Base-by-base conservation (phyloP, 2,797 vertebrate genomes). In the Brotula barbata region DNA sequence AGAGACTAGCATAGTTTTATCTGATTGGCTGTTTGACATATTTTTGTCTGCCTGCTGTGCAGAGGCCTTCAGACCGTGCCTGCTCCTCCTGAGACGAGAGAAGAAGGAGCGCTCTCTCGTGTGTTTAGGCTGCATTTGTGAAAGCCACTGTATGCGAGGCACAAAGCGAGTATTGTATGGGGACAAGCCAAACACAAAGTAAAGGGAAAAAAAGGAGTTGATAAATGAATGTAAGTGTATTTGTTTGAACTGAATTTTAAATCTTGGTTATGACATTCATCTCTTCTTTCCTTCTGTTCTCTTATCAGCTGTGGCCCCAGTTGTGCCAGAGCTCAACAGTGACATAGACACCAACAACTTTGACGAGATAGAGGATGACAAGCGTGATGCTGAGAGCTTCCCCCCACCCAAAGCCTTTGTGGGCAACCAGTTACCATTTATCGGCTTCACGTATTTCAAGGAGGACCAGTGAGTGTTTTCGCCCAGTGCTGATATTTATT, bases 261-360 rank as follows among this genome's bases (percentile, higher is more conserved):
- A 28, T 28, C 25, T n/a, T n/a, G n/a, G n/a, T n/a, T 33, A 2
- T 37, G 51, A 48, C 1, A 21, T 5, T 3, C 50, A 51, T 46
- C 56, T 48, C 49, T 47, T 47, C 52, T 19, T 50, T 19, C 16
- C 36, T 19, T 21, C n/a, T 41, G 46, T 60, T 43, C 52, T 73
- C 54, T 61, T 28, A 80, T 67, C 85, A 98, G 96, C 96, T 83
- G 95, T 95, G 77, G 95, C 96, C 74, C 97, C 97, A 61, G 97
- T 99, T 58, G 96, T 99, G 64, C 96, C 97, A 14, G 96, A 98
- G 82, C 91, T 99, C 78, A 93, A 83, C 86, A 93, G 96, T 78
- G 97, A 99, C 86, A 92, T 94, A 75, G 97, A 99, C 88, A 98
- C 96, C 86, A 96, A 93, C 66, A 96, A 99, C 90, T 99, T 99